These are phyloP conservation scores for Karalla daura DNA, from an alignment of 2,797 vertebrate species.

Conservation along the genomic window DNA sequence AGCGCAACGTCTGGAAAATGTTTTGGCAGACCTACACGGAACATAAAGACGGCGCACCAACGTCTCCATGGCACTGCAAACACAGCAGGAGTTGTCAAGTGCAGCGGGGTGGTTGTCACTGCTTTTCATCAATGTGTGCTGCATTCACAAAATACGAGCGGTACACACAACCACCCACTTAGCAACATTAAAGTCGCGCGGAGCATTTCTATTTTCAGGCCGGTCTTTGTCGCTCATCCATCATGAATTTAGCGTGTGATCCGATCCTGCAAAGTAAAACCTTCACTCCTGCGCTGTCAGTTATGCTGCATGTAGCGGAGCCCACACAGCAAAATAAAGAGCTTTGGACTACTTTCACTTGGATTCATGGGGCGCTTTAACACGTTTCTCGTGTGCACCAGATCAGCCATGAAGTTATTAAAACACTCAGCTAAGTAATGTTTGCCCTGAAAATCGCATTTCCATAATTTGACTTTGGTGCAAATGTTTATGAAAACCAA, in stretches of 20 bases:
- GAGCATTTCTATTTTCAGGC: neutral
- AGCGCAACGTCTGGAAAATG: neutral
- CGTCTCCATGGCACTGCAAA: neutral
- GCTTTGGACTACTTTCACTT: neutral
- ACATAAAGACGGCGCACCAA: neutral
- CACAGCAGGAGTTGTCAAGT: neutral
- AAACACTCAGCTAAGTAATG: neutral
- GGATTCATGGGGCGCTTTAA: neutral
- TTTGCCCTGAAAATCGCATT: neutral
- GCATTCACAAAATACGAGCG: too few relatives aligned
- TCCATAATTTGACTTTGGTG: neutral
- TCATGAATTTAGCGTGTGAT: neutral
- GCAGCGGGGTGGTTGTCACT: neutral
- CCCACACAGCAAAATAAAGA: neutral
- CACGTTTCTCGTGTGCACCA: neutral
- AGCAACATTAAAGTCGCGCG: neutral
- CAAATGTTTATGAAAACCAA: neutral
- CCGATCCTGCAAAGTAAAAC: neutral
- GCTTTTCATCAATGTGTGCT: neutral
- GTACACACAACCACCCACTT: neutral
- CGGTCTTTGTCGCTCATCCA: neutral
- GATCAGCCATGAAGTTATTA: neutral
- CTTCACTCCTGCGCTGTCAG: neutral
- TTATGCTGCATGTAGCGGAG: neutral
- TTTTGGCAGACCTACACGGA: neutral